Evolutionary conservation across 1,140 invertebrate genomes (phyloP), one percentile per base, ranked within the genome.

Genomic region (Bactericera cockerelli): DNA sequence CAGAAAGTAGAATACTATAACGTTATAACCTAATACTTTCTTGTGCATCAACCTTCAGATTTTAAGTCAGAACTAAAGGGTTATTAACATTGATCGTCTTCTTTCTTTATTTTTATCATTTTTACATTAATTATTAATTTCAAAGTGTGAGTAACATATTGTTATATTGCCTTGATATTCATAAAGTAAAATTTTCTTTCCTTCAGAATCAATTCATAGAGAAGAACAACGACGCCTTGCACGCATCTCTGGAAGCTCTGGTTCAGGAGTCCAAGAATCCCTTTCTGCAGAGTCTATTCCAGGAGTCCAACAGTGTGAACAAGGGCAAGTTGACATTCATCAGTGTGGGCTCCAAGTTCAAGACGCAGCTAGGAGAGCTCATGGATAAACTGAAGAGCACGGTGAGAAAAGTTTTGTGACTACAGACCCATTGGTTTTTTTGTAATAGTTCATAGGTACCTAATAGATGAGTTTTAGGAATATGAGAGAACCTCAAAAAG

Each of bases 151-250:
- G n/a, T n/a, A n/a, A n/a, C n/a, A n/a, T n/a, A n/a, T n/a, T n/a
- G n/a, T n/a, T n/a, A n/a, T n/a, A n/a, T n/a, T n/a, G n/a, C n/a
- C n/a, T n/a, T n/a, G n/a, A n/a, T n/a, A n/a, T n/a, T n/a, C n/a
- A n/a, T n/a, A n/a, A n/a, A n/a, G n/a, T n/a, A n/a, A n/a, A n/a
- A n/a, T n/a, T 57, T 55, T 61, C 31, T 60, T 62, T 57, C n/a
- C n/a, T 72, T 26, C 68, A 84, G 82, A 81, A 79, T 65, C 82
- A 87, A 69, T 98, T 98, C 71, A 88, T 98, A 65, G 93, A 97
- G 67, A 98, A 98, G 73, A 98, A 98, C 74, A 98, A 97, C 70
- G 95, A 98, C 73, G 92, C 93, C 0, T 73, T 98, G 1, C 95
- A 98, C 71, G 89, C 88, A 0, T 97, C 93, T 0, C 74, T 98